Evolutionary conservation across 1,140 invertebrate genomes (phyloP).

Genomic region (Apis florea): DNA sequence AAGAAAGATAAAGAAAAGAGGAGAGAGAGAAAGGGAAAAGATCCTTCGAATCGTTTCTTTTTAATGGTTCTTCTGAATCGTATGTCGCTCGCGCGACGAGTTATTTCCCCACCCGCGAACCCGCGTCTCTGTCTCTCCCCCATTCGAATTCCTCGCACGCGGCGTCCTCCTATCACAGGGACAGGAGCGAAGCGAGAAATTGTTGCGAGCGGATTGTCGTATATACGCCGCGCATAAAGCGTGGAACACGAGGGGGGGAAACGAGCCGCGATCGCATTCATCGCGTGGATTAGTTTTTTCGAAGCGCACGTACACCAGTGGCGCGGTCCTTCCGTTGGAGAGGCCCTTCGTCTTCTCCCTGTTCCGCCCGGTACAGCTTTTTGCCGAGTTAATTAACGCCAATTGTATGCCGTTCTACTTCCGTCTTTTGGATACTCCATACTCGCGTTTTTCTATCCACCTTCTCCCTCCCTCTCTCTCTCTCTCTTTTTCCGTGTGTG

Average conservation of each 20-base stretch:
- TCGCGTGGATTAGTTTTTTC: constrained; percentile 26
- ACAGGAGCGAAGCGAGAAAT: neutral
- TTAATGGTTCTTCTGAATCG: neutral
- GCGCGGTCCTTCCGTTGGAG: constrained; percentile 19
- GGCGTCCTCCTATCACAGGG: constrained; percentile 1
- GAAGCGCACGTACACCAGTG: neutral
- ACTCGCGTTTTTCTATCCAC: constrained; percentile 28
- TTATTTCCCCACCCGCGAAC: neutral
- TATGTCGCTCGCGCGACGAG: neutral
- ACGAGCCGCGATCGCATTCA: constrained; percentile 34
- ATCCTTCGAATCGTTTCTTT: neutral
- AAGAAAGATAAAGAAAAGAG: too few relatives aligned
- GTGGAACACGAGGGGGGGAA: constrained; percentile 12
- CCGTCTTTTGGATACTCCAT: constrained; percentile 38
- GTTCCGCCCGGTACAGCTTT: constrained; percentile 33
- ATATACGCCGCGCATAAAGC: neutral
- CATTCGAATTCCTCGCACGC: neutral
- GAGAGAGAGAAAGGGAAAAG: too few relatives aligned
- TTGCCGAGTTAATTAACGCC: constrained; percentile 62
- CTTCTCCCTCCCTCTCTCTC: neutral
- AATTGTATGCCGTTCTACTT: constrained; percentile 58
- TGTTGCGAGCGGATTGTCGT: neutral
- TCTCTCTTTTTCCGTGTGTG: neutral
- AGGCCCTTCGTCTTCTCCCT: constrained; percentile 24
- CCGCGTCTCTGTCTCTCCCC: neutral